These are phyloP conservation scores for Thecophora atra DNA, from an alignment of 2,888 invertebrate species.

Conservation along the genomic window DNA sequence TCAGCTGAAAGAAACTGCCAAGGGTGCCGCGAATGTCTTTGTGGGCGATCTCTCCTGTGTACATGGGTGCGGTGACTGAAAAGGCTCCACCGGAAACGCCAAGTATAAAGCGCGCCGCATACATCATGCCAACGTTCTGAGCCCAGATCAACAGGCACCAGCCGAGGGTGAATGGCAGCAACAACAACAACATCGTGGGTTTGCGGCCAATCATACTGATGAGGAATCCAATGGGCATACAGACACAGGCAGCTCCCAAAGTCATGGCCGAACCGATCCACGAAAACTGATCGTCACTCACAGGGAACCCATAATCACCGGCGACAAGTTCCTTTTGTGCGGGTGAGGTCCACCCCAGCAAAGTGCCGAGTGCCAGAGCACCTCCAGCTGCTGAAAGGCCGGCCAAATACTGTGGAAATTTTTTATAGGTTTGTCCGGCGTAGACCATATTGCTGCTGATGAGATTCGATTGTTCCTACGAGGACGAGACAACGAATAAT, in stretches of 20 bases:
- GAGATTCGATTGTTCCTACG: slow-evolving; percentile 31
- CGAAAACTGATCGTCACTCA: slow-evolving; percentile 69
- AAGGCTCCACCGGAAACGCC: slow-evolving; percentile 74
- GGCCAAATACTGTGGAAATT: slow-evolving; percentile 62
- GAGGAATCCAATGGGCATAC: slow-evolving; percentile 76
- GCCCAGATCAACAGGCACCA: slow-evolving; percentile 81
- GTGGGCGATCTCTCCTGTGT: slow-evolving; percentile 86
- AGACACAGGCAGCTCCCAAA: slow-evolving; percentile 77
- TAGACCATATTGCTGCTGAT: slow-evolving; percentile 52
- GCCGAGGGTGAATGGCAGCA: slow-evolving; percentile 76
- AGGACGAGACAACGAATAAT: neutral
- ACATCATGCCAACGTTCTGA: slow-evolving; percentile 68
- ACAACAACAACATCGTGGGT: slow-evolving; percentile 67
- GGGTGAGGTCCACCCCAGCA: slow-evolving; percentile 82
- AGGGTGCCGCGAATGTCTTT: slow-evolving; percentile 83
- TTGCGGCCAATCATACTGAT: slow-evolving; percentile 80
- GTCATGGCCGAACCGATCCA: slow-evolving; percentile 78
- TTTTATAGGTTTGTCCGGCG: slow-evolving; percentile 46
- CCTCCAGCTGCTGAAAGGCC: slow-evolving; percentile 75
- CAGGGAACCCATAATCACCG: slow-evolving; percentile 64
- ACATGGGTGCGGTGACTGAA: slow-evolving; percentile 84
- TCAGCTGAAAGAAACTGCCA: slow-evolving; percentile 88
- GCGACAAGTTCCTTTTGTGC: slow-evolving; percentile 62
- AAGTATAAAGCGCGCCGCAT: slow-evolving; percentile 59
- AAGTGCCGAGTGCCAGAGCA: slow-evolving; percentile 79